phyloP scores from a whole-genome alignment of 2,797 vertebrate species.

The Toxotes lorentzi region DNA sequence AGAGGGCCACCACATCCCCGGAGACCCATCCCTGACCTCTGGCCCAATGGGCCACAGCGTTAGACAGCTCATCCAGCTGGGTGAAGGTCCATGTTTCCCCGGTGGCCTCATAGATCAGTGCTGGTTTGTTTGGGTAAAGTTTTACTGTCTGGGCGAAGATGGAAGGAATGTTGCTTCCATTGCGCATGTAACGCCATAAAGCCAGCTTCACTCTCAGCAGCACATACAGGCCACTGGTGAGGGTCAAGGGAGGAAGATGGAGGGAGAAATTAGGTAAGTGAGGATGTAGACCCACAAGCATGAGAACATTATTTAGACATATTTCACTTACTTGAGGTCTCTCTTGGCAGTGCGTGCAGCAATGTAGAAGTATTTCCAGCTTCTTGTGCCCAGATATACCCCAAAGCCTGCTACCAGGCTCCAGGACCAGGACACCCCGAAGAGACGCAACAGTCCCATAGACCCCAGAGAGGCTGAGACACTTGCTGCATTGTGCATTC shows the following conservation, averaged over 20 bases:
- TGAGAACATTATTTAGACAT: background rate
- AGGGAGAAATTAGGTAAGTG: constrained; percentile 4
- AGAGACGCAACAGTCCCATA: constrained; percentile 88
- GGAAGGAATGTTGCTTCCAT: constrained; percentile 85
- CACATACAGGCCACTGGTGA: constrained; percentile 89
- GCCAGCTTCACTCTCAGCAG: constrained; percentile 90
- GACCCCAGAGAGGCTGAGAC: constrained; percentile 88
- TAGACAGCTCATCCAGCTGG: constrained; percentile 88
- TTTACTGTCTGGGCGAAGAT: constrained; percentile 88
- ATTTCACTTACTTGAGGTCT: constrained; percentile 89
- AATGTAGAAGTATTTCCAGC: constrained; percentile 93
- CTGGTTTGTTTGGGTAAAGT: constrained; percentile 86
- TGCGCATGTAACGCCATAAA: constrained; percentile 84
- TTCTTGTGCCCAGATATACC: constrained; percentile 88
- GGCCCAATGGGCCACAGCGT: constrained; percentile 88
- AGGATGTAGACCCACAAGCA: background rate
- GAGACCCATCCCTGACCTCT: constrained; percentile 83
- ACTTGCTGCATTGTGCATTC: constrained; percentile 86
- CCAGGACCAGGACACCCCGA: constrained; percentile 92
- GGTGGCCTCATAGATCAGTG: constrained; percentile 90
- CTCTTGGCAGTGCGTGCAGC: constrained; percentile 87
- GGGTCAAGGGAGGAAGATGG: background rate
- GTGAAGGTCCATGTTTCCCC: constrained; percentile 90
- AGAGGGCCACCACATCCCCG: constrained; percentile 91
- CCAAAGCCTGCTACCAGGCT: constrained; percentile 88